Evolutionary conservation across 2,888 invertebrate genomes (phyloP).

Genomic region (Meliscaeva auricollis): DNA sequence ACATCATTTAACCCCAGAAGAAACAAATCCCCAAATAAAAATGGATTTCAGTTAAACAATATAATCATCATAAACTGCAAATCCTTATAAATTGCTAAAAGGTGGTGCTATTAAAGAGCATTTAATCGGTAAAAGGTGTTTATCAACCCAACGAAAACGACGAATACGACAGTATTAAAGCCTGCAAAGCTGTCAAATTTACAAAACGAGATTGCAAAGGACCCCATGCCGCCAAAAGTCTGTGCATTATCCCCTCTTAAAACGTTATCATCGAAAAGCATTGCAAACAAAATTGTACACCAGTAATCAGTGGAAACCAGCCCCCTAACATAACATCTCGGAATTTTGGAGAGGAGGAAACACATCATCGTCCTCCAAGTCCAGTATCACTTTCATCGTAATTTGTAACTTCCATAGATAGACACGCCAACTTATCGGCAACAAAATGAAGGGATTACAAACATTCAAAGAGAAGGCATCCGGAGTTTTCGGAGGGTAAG

Average conservation of each 20-base stretch:
- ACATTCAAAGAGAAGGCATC: slow-evolving; percentile 84
- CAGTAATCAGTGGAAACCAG: slow-evolving; percentile 51
- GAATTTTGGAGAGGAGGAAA: slow-evolving; percentile 4
- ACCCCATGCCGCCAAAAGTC: slow-evolving; percentile 62
- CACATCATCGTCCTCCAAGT: slow-evolving; percentile 56
- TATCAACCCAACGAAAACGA: slow-evolving; percentile 48
- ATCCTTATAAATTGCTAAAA: slow-evolving; percentile 71
- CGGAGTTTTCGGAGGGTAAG: slow-evolving; percentile 83
- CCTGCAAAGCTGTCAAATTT: slow-evolving; percentile 50
- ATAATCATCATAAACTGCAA: slow-evolving; percentile 53
- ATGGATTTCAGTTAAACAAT: slow-evolving; percentile 63
- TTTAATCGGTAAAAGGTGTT: slow-evolving; percentile 55
- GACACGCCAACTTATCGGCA: slow-evolving; percentile 67
- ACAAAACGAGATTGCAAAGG: slow-evolving; percentile 31
- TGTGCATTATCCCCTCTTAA: slow-evolving; percentile 73
- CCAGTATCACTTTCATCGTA: slow-evolving; percentile 71
- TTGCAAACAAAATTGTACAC: slow-evolving; percentile 51
- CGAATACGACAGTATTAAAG: slow-evolving; percentile 14
- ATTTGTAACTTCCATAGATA: slow-evolving; percentile 73
- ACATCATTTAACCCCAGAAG: slow-evolving; percentile 14
- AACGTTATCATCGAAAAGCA: slow-evolving; percentile 70
- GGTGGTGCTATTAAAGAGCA: slow-evolving; percentile 45
- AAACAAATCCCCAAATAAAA: slow-evolving; percentile 57
- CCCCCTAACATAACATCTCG: not conserved
- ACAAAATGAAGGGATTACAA: slow-evolving; percentile 83